Evolutionary conservation across 2,797 vertebrate species (phyloP).

Genomic region (Alcedo quadribrachys): DNA sequence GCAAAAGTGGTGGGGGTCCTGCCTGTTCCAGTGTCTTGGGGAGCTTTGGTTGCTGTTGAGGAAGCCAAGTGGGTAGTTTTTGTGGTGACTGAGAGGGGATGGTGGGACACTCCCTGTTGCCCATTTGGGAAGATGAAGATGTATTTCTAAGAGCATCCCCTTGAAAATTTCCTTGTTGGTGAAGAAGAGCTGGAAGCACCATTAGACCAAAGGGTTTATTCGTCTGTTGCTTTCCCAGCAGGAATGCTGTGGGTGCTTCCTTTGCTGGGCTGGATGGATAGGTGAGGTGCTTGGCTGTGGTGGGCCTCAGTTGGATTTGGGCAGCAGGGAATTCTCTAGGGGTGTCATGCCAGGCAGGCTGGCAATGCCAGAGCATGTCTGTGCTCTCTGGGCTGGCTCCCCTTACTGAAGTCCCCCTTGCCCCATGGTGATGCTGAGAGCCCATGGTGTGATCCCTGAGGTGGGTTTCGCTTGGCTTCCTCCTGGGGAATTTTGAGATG

Average conservation of each 20-base stretch:
- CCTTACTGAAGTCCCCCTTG: background rate
- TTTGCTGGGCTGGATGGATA: background rate
- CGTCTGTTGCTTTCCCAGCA: background rate
- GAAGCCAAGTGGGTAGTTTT: too few species aligned
- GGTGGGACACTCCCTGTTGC: too few species aligned
- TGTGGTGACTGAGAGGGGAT: too few species aligned
- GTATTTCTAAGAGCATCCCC: background rate
- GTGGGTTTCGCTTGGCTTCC: background rate
- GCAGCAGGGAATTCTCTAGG: background rate
- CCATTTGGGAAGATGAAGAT: too few species aligned
- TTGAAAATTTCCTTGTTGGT: background rate
- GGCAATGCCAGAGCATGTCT: background rate
- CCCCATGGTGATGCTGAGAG: background rate
- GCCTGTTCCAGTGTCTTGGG: too few species aligned
- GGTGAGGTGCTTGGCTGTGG: background rate
- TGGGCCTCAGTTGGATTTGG: background rate
- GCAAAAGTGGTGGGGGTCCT: too few species aligned
- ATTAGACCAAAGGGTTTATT: background rate
- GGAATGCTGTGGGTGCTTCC: background rate
- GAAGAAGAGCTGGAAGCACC: background rate
- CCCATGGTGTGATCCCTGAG: rapidly evolving
- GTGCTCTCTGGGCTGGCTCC: background rate
- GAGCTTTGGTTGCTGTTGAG: too few species aligned
- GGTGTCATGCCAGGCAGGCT: background rate
- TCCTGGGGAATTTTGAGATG: background rate